These are phyloP conservation scores for Esox masquinongy DNA, from an alignment of 2,797 vertebrate species.

Conservation along the genomic window DNA sequence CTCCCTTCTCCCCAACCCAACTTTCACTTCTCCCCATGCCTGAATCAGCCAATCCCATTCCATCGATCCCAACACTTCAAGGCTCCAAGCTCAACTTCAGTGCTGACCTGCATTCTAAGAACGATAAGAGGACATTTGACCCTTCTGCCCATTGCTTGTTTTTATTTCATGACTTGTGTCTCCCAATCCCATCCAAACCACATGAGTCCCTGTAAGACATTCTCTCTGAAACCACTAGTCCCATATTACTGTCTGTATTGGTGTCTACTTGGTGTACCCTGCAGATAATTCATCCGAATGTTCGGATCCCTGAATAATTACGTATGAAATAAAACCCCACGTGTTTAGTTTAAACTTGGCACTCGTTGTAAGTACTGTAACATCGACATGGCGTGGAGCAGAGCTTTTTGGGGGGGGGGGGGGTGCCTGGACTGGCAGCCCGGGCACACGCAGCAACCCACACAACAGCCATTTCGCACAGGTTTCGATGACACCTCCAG, in stretches of 20 bases:
- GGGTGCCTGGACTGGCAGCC: background rate
- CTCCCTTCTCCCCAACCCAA: conserved; percentile 37
- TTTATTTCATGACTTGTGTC: conserved; percentile 48
- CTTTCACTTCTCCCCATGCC: conserved; percentile 41
- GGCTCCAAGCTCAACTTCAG: conserved; percentile 56
- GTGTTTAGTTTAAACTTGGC: background rate
- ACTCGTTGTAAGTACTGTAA: background rate
- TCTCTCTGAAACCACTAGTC: conserved; percentile 52
- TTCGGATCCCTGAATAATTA: background rate
- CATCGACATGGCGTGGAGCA: background rate
- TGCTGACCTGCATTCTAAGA: conserved; percentile 61
- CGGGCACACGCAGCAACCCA: conserved; percentile 26
- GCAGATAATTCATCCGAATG: background rate
- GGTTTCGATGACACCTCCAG: conserved; percentile 46
- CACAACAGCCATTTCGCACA: conserved; percentile 22
- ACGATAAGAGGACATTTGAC: conserved; percentile 57
- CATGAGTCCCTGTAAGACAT: conserved; percentile 48
- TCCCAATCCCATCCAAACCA: conserved; percentile 37
- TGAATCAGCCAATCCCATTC: conserved; percentile 25
- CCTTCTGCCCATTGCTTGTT: conserved; percentile 48
- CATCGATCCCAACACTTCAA: conserved; percentile 20
- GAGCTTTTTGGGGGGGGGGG: background rate
- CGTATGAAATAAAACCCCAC: background rate
- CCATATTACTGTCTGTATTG: conserved; percentile 13
- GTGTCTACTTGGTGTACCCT: background rate